These are phyloP conservation scores for Tiliacea citrago DNA, from an alignment of 2,888 invertebrate genomes.

Conservation along the genomic window DNA sequence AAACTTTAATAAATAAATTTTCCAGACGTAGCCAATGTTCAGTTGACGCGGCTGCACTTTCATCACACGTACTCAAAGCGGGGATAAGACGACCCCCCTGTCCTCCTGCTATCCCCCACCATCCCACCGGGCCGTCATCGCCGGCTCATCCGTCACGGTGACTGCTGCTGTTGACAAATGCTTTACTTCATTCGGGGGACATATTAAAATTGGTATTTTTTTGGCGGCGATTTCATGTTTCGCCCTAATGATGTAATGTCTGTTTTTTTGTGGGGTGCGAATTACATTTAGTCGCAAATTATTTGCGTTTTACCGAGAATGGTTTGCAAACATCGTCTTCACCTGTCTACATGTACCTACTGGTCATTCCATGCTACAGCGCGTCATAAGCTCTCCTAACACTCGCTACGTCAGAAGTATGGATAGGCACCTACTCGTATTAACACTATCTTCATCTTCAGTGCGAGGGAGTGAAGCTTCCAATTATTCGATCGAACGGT, in stretches of 20 bases:
- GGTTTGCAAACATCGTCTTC: neutral
- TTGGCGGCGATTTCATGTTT: constrained; percentile 58
- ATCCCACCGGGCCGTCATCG: constrained; percentile 70
- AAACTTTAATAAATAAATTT: constrained; percentile 41
- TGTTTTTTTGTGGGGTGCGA: constrained; percentile 38
- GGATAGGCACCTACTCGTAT: neutral
- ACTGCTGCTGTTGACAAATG: constrained; percentile 84
- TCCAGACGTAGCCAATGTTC: constrained; percentile 37
- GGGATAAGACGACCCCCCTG: constrained; percentile 52
- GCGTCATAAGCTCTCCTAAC: neutral
- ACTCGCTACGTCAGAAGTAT: constrained; percentile 1
- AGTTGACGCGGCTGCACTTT: constrained; percentile 61
- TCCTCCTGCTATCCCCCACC: constrained; percentile 36
- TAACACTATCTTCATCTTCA: neutral
- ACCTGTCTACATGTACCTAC: neutral
- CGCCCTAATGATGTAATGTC: constrained; percentile 39
- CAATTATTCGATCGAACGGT: constrained; percentile 12
- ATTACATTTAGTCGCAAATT: constrained; percentile 7
- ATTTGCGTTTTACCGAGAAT: constrained; percentile 13
- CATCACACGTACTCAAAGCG: constrained; percentile 59
- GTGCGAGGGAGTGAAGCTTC: constrained; percentile 22
- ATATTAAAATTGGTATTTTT: constrained; percentile 76
- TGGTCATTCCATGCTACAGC: neutral
- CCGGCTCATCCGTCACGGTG: constrained; percentile 80
- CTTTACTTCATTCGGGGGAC: constrained; percentile 74